Evolutionary conservation across 2,797 vertebrate genomes (phyloP).

Genomic region (Iguana delicatissima): DNA sequence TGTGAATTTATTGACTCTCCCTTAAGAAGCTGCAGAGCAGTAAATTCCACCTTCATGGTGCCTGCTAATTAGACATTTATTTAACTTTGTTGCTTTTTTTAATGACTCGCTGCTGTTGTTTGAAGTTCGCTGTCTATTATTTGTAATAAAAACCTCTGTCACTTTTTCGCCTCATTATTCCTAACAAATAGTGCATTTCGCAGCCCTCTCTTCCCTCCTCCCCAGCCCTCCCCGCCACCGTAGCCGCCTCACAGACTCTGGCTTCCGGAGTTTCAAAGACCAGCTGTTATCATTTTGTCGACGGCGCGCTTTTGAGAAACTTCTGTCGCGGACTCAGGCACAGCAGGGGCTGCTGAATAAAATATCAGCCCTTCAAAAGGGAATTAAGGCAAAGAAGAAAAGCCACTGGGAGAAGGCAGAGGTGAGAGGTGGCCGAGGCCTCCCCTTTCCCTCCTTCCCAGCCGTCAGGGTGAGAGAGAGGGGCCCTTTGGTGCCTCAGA

Average conservation of each 20-base stretch:
- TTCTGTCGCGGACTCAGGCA: constrained; percentile 76
- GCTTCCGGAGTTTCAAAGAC: constrained; percentile 82
- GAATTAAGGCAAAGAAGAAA: constrained; percentile 79
- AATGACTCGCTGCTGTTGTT: constrained; percentile 82
- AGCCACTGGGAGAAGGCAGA: constrained; percentile 65
- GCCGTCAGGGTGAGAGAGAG: constrained; percentile 31
- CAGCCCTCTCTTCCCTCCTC: constrained; percentile 41
- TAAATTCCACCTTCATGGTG: constrained; percentile 82
- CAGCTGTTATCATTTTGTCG: constrained; percentile 83
- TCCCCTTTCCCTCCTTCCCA: constrained; percentile 1
- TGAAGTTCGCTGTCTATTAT: constrained; percentile 85
- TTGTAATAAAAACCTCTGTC: constrained; percentile 83
- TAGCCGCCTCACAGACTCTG: constrained; percentile 68
- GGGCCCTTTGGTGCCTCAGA: neutral
- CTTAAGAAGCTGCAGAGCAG: constrained; percentile 78
- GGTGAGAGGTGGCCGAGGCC: constrained; percentile 46
- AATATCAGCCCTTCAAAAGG: constrained; percentile 81
- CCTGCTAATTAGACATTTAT: constrained; percentile 87
- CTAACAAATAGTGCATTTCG: constrained; percentile 81
- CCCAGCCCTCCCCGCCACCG: constrained; percentile 62
- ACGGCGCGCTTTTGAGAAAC: constrained; percentile 79
- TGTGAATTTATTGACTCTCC: constrained; percentile 84
- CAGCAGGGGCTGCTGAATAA: constrained; percentile 83
- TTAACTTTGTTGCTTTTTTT: constrained; percentile 82
- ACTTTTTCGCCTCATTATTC: constrained; percentile 85